Percentiles rank a stretch among this genome's conserved stretches.
Conservation (phyloP, 2,888 invertebrate species). For the Tachystola acroxantha region DNA sequence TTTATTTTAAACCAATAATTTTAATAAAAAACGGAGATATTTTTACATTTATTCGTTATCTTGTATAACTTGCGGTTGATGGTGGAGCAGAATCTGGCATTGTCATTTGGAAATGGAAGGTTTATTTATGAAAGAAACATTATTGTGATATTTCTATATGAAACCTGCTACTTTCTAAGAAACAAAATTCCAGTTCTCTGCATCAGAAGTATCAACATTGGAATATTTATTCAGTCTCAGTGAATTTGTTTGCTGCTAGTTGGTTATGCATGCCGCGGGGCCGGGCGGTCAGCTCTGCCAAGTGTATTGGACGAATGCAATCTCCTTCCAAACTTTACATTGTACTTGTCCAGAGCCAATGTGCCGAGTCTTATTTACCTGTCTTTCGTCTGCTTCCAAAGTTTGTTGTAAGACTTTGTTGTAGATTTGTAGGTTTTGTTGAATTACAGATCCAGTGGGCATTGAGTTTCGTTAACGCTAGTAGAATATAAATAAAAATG, state of each 20-base stretch:
- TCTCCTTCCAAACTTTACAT: slow-evolving; percentile 40
- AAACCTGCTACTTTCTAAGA: background rate
- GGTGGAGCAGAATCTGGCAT: no score
- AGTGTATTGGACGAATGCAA: slow-evolving; percentile 45
- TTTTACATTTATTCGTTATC: no score
- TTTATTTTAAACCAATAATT: no score
- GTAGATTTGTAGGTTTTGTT: no score
- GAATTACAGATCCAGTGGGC: no score
- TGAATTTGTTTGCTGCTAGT: slow-evolving; percentile 43
- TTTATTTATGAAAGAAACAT: no score
- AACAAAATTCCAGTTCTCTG: slow-evolving; percentile 11
- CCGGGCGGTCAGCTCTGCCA: slow-evolving; percentile 49
- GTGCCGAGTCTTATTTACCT: slow-evolving; percentile 5
- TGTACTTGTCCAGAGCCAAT: slow-evolving; percentile 17
- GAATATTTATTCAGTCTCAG: slow-evolving; percentile 53
- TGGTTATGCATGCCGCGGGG: slow-evolving; percentile 38
- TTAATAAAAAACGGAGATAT: no score
- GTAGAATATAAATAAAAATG: no score
- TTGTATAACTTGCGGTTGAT: no score
- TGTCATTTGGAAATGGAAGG: no score
- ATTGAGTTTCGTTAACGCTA: no score
- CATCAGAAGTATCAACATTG: slow-evolving; percentile 17
- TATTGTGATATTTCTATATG: no score
- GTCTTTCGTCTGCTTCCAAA: slow-evolving; percentile 1
- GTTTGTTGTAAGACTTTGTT: background rate